Evolutionary conservation across 2,888 invertebrate species (phyloP), one percentile per base, ranked within the genome.

Genomic region (Patella pellucida): DNA sequence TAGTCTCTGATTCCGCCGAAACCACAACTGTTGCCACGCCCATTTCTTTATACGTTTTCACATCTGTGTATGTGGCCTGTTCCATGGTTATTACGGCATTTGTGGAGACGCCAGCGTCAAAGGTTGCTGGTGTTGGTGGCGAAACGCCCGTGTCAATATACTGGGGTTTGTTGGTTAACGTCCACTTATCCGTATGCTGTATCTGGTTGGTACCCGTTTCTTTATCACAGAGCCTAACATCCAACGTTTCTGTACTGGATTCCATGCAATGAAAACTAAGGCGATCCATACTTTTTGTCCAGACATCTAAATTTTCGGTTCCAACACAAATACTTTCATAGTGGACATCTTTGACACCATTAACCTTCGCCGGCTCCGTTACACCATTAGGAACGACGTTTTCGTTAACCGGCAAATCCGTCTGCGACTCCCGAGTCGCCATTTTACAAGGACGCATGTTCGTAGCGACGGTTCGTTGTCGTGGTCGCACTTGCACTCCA

Each of bases 1-100:
- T 74, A 12, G 88, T 88, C 79, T 88, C 88, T 56, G 83, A 85
- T 74, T 88, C 88, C 14, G 85, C 83, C 1, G 85, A 79, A 14
- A 81, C 77, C 11, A 85, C 50, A 0, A 79, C 72, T 0, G 87
- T 86, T 71, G 87, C 88, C 3, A 86, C 84, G 14, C 81, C 81
- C 12, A 77, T 79, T 56, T 87, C 85, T 50, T 85, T 82, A 15
- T 75, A 74, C 15, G 83, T 82, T 31, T 82, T 78, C 27, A 83
- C 79, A 41, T 85, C 84, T 27, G 88, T 88, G 78, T 84, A 80
- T 11, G 86, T 87, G n/a, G 82, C 84, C 71, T 87, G 86, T 71
- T 87, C 86, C 82, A 87, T 85, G 11, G 80, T 75, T 2, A 81
- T 76, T n/a, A 86, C 79, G 1, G 83, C 79, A 68, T 81, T 82